Conservation (phyloP, 2,888 invertebrate genomes). For the Drosophila neotestacea region DNA sequence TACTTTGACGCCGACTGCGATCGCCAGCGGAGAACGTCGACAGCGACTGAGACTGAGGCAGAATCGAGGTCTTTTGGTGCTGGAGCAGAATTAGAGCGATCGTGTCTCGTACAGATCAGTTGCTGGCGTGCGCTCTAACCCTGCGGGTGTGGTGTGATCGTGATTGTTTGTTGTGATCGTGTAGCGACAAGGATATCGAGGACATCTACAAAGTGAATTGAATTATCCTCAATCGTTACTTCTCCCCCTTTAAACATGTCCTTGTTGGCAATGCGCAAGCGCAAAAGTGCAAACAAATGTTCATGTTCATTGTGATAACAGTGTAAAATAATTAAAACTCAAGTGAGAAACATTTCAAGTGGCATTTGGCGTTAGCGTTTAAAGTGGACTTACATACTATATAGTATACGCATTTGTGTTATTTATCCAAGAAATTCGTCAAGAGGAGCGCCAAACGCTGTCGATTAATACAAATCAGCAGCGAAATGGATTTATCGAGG, state of each 20-base stretch:
- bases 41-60: slow-evolving; percentile 1
- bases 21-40: slow-evolving; percentile 2
- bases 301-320: slow-evolving; percentile 26
- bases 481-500: slow-evolving; percentile 85
- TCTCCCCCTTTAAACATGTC: slow-evolving; percentile 20
- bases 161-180: slow-evolving; percentile 38
- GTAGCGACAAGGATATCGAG: slow-evolving; percentile 17
- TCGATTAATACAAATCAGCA: slow-evolving; percentile 64
- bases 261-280: slow-evolving; percentile 68
- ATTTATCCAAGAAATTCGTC: slow-evolving; percentile 38
- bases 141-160: slow-evolving; percentile 80
- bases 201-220: slow-evolving; percentile 19
- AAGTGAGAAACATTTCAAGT: slow-evolving; percentile 59
- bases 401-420: slow-evolving; percentile 14
- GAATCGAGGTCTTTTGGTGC: slow-evolving; percentile 49
- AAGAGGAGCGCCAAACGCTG: slow-evolving; percentile 51
- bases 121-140: slow-evolving; percentile 83
- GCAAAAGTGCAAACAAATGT: slow-evolving; percentile 58
- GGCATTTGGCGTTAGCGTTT: slow-evolving; percentile 28
- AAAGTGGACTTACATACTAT: slow-evolving; percentile 24
- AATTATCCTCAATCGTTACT: slow-evolving; percentile 7
- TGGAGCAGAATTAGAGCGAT: slow-evolving; percentile 74
- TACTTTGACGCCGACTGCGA: slow-evolving; percentile 37
- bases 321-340: slow-evolving; percentile 71
- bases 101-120: slow-evolving; percentile 79